Base-by-base conservation (phyloP, 1,140 invertebrate species). In the Brachionus rotundiformis region DNA sequence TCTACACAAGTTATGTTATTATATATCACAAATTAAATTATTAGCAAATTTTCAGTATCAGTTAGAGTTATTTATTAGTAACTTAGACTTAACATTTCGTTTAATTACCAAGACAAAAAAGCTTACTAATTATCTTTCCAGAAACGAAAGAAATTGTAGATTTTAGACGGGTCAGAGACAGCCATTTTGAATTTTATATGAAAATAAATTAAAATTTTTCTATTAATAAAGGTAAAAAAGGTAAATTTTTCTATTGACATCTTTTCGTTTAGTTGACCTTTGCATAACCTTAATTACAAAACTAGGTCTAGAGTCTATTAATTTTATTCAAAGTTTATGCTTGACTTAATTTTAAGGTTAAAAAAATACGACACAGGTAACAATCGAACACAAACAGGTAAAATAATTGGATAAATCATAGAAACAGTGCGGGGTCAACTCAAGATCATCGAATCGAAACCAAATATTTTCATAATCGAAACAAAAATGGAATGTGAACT, bases 291-390 rank as follows among this genome's bases (percentile, higher is more conserved):
- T 36, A 36, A 36, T 13, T 36, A 68, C 11, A 36, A 68, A 68
- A 33, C 16, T 68, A 68, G 63, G 63, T 68, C 63, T 68, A 68
- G 29, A 68, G 63, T 68, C 63, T 33, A 68, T 68, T 68, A 68
- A 54, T 68, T 68, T 36, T 68, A 33, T 68, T 63, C 61, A 63
- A 63, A 68, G 29, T 68, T 68, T 68, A 68, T 68, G 63, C 63
- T 68, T 68, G 63, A 68, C 63, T 68, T 68, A 68, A 68, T 68
- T 68, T 68, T 33, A 68, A 68, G 63, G 63, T 68, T 68, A 68
- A 68, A 68, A 68, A 68, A 68, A 68, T 68, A 68, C 31, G 25
- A 63, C 61, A 63, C 61, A 63, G 61, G 61, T 63, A 63, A 63
- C 61, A 63, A 63, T 27, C 61, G 61, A 63, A 33, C 11, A 29